Conservation (phyloP, 2,113 vertebrate genomes). For the Colinus virginianus region DNA sequence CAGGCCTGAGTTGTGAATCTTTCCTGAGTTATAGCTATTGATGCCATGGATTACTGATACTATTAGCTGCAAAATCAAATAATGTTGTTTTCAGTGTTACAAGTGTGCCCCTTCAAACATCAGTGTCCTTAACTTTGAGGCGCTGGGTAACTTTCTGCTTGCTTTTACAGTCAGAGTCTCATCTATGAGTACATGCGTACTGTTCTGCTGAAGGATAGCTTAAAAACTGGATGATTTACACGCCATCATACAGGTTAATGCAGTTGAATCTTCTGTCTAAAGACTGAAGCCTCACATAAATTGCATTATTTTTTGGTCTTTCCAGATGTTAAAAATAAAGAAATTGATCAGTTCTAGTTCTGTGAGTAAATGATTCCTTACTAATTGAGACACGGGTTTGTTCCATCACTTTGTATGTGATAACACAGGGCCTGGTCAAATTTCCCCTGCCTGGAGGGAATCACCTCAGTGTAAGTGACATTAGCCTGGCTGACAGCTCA, state of each 20-base stretch:
- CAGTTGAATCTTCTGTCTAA: neutral
- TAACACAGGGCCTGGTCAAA: slow-evolving; percentile 25
- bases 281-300: slow-evolving; percentile 32
- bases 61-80: neutral
- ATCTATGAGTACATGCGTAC: neutral
- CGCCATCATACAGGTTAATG: neutral
- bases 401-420: slow-evolving; percentile 21
- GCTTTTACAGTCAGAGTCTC: neutral
- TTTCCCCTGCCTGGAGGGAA: slow-evolving; percentile 60
- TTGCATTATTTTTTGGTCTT: neutral
- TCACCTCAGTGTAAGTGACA: neutral
- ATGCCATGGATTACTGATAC: neutral
- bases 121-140: neutral
- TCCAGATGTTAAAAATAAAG: neutral
- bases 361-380: neutral
- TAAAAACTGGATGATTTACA: neutral
- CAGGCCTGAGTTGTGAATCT: too few species aligned
- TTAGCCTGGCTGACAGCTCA: neutral
- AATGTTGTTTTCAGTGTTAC: neutral
- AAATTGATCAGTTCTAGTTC: slow-evolving; percentile 13
- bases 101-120: neutral
- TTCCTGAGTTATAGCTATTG: neutral
- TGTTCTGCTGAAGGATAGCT: neutral
- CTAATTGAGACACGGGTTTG: neutral
- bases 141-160: neutral